Base-by-base conservation (phyloP, 2,888 invertebrate species). In the Anodontia alba region DNA sequence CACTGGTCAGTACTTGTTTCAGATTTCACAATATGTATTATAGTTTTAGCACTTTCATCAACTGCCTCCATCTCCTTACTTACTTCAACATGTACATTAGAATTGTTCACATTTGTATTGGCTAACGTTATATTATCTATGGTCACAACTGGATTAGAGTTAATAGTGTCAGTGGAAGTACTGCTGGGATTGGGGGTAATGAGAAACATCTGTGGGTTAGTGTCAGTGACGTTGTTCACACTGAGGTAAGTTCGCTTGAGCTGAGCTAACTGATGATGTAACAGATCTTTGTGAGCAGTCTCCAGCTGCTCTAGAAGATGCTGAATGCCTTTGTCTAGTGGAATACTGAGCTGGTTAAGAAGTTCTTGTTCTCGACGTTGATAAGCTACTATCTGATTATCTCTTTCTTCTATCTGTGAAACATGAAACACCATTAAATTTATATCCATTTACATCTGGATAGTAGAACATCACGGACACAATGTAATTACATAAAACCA, bases 301-400 rank as follows among this genome's bases (percentile, higher is more conserved):
- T 91, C 88, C 31, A 91, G 73, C 23, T 87, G 83, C 17, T 81
- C 77, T 38, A 89, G 71, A 42, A 91, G 49, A 1, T 86, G 82
- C 69, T 88, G 83, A 0, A 90, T 78, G 43, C 80, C 87, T 67
- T 87, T 86, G 67, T 89, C 86, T 10, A 79, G 71, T n/a, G 90
- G 87, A 15, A 87, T 75, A 54, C 83, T 84, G 33, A 91, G 79
- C 54, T 89, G 89, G 66, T 87, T 79, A 33, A 90, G 46, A 23
- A 91, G 73, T 36, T 90, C 89, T 57, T 88, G 87, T 73, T 91
- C 90, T 69, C 91, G 76, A 51, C 82, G 86, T 74, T 89, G 88
- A 57, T 87, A 86, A 17, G 72, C 69, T 2, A 57, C 77, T 49
- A 91, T 71, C 57, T 89, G 87, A 15, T 87, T 77, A 23, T 76